Evolutionary conservation across 2,113 vertebrate genomes (phyloP), one percentile per base, ranked within the genome.

Genomic region (Sialia sialis): DNA sequence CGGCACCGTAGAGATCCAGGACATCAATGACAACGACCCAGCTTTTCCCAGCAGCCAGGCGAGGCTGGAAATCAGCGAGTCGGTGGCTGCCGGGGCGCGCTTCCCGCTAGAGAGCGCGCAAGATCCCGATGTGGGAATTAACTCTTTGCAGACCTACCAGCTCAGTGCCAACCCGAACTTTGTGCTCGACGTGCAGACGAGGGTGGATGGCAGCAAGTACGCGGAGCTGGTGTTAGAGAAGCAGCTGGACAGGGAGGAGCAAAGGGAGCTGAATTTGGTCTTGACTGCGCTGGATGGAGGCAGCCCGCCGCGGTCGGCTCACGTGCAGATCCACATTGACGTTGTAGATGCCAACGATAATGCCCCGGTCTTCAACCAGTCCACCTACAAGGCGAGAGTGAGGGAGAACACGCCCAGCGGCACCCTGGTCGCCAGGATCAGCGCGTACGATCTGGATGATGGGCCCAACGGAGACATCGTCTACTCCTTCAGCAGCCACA

Each of bases 11-110:
- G 98, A 98, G 86, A 97, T 98, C 58, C 96, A 96, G 67, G 98
- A 98, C 86, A 97, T 98, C 88, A 98, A 98, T 90, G 98, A 98
- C 95, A 98, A 98, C 94, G 97, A 98, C 58, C 98, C 98, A 22
- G 72, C 64, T 92, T 98, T 98, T 90, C 97, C 90, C 16, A 97
- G 97, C 76, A 88, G 89, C 55, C 97, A 98, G 54, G 97, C 97
- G 87, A 93, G 80, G 83, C 94, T 98, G 95, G 97, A 98, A 95
- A 98, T 98, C 70, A 98, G 97, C 16, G 98, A 99, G 97, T 96
- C 94, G 4, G 95, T 98, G 96, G 87, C 77, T 22, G 96, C 94
- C 22, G 98, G 98, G 34, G 95, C 97, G 85, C 98, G 98, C 85
- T 98, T 98, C 90, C 97, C 98, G 60, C 96, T 98, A 95, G 98